Base-by-base conservation (phyloP, 1,140 invertebrate species). In the Pseudomyrmex gracilis region DNA sequence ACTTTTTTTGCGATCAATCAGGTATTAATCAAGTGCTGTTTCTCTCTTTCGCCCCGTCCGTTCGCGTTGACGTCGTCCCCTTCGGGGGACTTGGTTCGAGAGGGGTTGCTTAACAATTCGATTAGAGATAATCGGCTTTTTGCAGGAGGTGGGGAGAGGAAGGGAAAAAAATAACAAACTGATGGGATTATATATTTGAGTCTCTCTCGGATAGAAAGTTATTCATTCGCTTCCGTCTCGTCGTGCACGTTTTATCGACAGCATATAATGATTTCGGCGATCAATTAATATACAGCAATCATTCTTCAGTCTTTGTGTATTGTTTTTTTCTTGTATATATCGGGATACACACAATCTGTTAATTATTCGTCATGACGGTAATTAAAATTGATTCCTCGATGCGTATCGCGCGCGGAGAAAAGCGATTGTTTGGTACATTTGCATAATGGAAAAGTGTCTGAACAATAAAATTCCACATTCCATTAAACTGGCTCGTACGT, bases 81-180 rank as follows among this genome's bases (percentile, higher is more conserved):
- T n/a, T 76, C 17, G 58, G 34, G 53, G 24, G 5, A 55, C 7
- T 34, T 34, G 5, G 13, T 55, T 20, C 17, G 47, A 47, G 61
- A 84, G 64, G 34, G 74, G 88, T 89, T 84, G 85, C 80, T 92
- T 85, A 87, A 90, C 90, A 90, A 92, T 90, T 90, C 87, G 91
- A 93, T 92, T 68, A 71, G 87, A 82, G 87, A 90, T 86, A 85
- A 86, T 45, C 67, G 49, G 49, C 80, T 47, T 57, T 45, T 51
- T 9, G 53, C 57, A 45, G 0, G 1, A 0, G 0, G 34, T 34
- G 34, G 34, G 34, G 34, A 34, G 34, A 34, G 34, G 0, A 34
- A 34, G 34, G 0, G 34, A 34, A 34, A 60, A 34, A 43, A 78
- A 57, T 24, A n/a, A 82, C 53, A 53, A 58, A 73, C 43, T 34